Evolutionary conservation across 2,797 vertebrate genomes (phyloP).

Genomic region (Microctenopoma stevenorrisi): DNA sequence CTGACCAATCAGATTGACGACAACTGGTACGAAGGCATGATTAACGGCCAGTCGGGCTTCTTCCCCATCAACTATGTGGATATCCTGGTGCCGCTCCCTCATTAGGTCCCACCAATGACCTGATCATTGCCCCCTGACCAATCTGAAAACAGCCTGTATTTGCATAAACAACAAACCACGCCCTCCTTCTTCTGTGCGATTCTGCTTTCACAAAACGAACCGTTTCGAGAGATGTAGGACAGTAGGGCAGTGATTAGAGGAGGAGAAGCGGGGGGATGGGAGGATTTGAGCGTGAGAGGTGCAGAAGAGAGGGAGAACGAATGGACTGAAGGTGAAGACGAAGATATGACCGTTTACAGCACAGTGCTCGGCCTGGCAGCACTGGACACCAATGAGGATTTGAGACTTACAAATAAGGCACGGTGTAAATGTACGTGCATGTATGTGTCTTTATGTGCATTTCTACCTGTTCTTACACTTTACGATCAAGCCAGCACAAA

Average conservation of each 20-base stretch:
- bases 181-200: conserved; percentile 72
- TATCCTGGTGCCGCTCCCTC: conserved; percentile 94
- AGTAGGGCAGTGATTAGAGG: conserved; percentile 13
- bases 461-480: conserved; percentile 52
- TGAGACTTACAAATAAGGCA: conserved; percentile 34
- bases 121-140: conserved; percentile 26
- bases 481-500: conserved; percentile 59
- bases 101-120: conserved; percentile 80
- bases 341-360: conserved; percentile 15
- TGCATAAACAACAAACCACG: conserved; percentile 62
- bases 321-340: conserved; percentile 19
- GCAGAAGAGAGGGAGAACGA: conserved; percentile 24
- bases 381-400: conserved; percentile 35
- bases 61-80: conserved; percentile 98
- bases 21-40: conserved; percentile 97
- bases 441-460: conserved; percentile 64
- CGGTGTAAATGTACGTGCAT: conserved; percentile 68
- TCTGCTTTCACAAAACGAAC: conserved; percentile 69
- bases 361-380: conserved; percentile 33
- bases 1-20: conserved; percentile 97
- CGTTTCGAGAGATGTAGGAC: conserved; percentile 27
- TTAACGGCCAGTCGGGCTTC: conserved; percentile 94
- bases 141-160: conserved; percentile 59
- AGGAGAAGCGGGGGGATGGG: conserved; percentile 32
- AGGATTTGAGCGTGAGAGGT: conserved; percentile 26